These are phyloP conservation scores for Linhomoeus sp. DNA, from an alignment of 2,888 invertebrate genomes.

Conservation along the genomic window DNA sequence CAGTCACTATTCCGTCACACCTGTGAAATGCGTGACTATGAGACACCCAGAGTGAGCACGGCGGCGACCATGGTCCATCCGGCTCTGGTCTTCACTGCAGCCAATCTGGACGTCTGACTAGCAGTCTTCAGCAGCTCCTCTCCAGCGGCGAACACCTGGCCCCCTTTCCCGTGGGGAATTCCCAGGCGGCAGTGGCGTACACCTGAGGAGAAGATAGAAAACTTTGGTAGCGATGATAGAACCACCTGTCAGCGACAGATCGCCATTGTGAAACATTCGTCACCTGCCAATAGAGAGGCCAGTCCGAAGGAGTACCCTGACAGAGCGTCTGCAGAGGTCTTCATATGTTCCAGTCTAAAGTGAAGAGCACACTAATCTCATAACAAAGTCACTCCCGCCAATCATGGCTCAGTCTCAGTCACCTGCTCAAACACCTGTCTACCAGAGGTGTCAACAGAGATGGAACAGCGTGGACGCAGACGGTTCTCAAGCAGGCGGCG, in stretches of 20 bases:
- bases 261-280: no score
- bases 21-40: no score
- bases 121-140: slow-evolving; percentile 87
- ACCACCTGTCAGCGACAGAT: no score
- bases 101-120: slow-evolving; percentile 81
- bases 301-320: slow-evolving; percentile 71
- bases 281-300: slow-evolving; percentile 67
- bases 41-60: no score
- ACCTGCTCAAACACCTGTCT: slow-evolving; percentile 39
- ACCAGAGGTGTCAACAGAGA: slow-evolving; percentile 79
- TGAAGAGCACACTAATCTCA: no score
- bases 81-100: slow-evolving; percentile 79
- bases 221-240: no score
- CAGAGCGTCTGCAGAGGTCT: slow-evolving; percentile 52
- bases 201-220: no score
- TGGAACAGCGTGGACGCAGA: slow-evolving; percentile 60
- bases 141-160: slow-evolving; percentile 77
- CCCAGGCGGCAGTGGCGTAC: slow-evolving; percentile 71
- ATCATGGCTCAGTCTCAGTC: no score
- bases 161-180: slow-evolving; percentile 86
- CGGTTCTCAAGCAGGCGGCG: slow-evolving; percentile 62
- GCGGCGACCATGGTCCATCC: slow-evolving; percentile 93
- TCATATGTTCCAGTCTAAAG: slow-evolving; percentile 63
- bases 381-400: no score
- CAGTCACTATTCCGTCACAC: no score